Conservation (phyloP, 2,113 vertebrate genomes). For the Lathamus discolor region DNA sequence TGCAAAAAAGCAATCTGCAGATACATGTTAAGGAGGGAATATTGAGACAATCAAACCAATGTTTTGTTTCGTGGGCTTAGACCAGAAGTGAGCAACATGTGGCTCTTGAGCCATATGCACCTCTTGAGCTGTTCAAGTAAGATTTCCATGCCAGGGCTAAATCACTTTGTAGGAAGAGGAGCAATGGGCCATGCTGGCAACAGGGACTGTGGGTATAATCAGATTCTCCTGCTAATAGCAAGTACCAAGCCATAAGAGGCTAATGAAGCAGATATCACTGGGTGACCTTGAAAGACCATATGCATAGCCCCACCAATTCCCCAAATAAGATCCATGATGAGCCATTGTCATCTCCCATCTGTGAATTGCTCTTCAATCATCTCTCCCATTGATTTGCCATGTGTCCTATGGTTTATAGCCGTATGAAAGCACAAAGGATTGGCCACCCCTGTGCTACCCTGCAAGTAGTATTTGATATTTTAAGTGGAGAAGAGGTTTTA, state of each 20-base stretch:
- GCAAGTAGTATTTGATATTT: constrained; percentile 27
- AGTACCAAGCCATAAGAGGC: constrained; percentile 18
- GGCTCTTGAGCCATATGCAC: constrained; percentile 9
- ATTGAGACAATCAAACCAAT: background rate
- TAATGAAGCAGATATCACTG: constrained; percentile 35
- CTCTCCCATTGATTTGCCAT: constrained; percentile 60
- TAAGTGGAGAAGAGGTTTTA: background rate
- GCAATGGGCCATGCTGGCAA: constrained; percentile 43
- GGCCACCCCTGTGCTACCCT: background rate
- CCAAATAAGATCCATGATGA: constrained; percentile 50
- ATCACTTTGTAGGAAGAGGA: background rate
- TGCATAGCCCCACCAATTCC: background rate
- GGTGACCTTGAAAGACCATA: constrained; percentile 32
- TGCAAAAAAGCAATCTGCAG: background rate
- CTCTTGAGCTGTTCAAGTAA: background rate
- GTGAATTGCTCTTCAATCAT: constrained; percentile 55
- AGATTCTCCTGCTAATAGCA: background rate
- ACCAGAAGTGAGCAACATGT: constrained; percentile 7
- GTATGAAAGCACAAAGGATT: background rate
- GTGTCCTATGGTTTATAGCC: constrained; percentile 32
- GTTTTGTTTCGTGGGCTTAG: background rate
- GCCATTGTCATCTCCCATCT: constrained; percentile 23
- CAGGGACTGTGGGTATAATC: constrained; percentile 5
- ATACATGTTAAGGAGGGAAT: background rate
- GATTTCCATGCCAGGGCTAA: constrained; percentile 21